phyloP scores from a whole-genome alignment of 2,113 vertebrate genomes.

The Geococcyx californianus region DNA sequence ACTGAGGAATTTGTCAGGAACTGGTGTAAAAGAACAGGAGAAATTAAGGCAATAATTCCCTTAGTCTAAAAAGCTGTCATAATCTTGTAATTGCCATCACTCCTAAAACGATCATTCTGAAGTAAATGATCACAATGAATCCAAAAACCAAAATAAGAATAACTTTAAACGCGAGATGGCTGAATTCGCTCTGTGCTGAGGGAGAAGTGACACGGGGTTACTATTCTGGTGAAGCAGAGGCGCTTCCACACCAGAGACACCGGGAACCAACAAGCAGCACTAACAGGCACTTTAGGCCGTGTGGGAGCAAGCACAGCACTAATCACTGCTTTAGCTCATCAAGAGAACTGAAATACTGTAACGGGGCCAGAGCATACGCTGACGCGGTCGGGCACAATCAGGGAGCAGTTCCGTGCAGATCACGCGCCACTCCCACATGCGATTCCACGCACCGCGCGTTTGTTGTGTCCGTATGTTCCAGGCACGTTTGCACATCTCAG shows the following conservation, averaged over 20 bases:
- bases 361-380: background rate
- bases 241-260: background rate
- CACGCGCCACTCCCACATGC: background rate
- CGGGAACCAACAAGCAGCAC: background rate
- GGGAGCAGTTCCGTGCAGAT: background rate
- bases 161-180: background rate
- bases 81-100: background rate
- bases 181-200: background rate
- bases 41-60: background rate
- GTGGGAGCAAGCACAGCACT: background rate
- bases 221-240: background rate
- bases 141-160: background rate
- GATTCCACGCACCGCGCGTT: background rate
- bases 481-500: background rate
- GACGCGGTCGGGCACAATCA: background rate
- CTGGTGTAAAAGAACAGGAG: background rate
- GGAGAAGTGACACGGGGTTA: background rate
- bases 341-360: background rate
- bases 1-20: background rate
- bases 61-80: background rate
- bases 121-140: background rate
- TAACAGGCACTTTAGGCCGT: background rate
- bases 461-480: background rate
- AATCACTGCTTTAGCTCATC: background rate
- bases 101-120: background rate